These are phyloP conservation scores for Spea bombifrons DNA, from an alignment of 2,113 vertebrate species.

Conservation along the genomic window DNA sequence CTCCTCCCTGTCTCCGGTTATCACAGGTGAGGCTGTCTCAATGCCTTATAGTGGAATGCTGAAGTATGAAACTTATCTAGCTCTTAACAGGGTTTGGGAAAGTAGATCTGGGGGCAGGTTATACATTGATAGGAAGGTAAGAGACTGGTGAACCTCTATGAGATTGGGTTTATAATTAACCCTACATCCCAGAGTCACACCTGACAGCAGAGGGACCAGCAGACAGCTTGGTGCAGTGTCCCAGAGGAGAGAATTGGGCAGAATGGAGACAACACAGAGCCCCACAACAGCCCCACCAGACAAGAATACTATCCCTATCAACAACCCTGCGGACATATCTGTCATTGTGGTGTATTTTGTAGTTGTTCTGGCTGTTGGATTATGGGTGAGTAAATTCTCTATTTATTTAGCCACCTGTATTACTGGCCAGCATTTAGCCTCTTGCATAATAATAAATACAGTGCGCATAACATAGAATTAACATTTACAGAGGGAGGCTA, in stretches of 20 bases:
- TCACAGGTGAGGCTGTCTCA: neutral
- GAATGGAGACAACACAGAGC: slow-evolving; percentile 48
- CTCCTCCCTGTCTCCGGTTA: neutral
- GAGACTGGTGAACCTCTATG: slow-evolving; percentile 25
- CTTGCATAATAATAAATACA: no score
- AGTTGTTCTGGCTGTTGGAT: slow-evolving; percentile 84
- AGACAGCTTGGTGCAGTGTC: slow-evolving; percentile 1
- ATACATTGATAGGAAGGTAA: slow-evolving; percentile 41
- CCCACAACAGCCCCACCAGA: neutral
- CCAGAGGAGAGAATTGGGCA: neutral
- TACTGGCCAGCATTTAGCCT: neutral
- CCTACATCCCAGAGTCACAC: slow-evolving; percentile 27
- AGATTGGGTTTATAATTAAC: slow-evolving; percentile 38
- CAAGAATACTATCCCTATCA: slow-evolving; percentile 53
- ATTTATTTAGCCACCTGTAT: neutral
- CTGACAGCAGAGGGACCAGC: slow-evolving; percentile 27
- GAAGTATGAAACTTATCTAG: slow-evolving; percentile 5
- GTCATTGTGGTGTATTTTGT: slow-evolving; percentile 91
- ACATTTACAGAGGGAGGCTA: no score
- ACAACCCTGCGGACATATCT: slow-evolving; percentile 86
- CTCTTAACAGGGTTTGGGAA: slow-evolving; percentile 8
- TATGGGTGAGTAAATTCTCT: slow-evolving; percentile 78
- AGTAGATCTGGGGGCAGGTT: slow-evolving; percentile 35
- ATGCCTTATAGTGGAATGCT: slow-evolving; percentile 2
- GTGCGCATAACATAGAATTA: no score